Conservation (phyloP, 2,113 vertebrate genomes). For the Motacilla tschutschensis region DNA sequence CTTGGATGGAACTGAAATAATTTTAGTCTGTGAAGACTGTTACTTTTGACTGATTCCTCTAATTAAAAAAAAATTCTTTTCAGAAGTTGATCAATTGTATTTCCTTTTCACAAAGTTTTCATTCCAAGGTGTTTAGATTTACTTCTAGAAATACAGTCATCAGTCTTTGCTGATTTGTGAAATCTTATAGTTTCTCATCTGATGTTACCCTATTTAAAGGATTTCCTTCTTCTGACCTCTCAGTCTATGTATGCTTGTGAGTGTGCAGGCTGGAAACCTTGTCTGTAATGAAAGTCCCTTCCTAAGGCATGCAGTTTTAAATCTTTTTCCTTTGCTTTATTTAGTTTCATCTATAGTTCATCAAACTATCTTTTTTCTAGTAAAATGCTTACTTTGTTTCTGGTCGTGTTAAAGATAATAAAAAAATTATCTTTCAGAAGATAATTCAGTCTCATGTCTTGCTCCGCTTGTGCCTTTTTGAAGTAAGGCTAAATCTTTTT, state of each 20-base stretch:
- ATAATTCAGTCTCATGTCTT: not conserved
- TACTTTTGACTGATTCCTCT: not conserved
- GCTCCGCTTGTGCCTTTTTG: not conserved
- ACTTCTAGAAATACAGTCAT: not conserved
- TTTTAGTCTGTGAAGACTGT: not conserved
- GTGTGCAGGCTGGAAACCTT: not conserved
- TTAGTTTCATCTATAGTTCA: not conserved
- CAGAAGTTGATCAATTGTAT: not conserved
- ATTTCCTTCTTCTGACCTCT: not conserved
- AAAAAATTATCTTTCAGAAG: not conserved
- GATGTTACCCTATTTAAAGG: not conserved
- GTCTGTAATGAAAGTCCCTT: not conserved
- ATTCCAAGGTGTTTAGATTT: not conserved
- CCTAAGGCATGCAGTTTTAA: not conserved
- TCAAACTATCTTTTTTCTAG: not conserved
- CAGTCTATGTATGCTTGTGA: not conserved
- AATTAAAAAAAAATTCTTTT: accelerated
- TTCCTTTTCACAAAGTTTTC: not conserved
- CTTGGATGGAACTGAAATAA: not conserved
- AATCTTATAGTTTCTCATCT: not conserved
- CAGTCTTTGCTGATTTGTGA: not conserved
- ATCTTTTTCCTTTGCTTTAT: not conserved
- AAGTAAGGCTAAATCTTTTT: not conserved
- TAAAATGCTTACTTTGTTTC: not conserved
- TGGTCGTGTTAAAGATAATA: not conserved